Base-by-base conservation (phyloP, 2,797 vertebrate genomes). In the Manis crassicaudata region DNA sequence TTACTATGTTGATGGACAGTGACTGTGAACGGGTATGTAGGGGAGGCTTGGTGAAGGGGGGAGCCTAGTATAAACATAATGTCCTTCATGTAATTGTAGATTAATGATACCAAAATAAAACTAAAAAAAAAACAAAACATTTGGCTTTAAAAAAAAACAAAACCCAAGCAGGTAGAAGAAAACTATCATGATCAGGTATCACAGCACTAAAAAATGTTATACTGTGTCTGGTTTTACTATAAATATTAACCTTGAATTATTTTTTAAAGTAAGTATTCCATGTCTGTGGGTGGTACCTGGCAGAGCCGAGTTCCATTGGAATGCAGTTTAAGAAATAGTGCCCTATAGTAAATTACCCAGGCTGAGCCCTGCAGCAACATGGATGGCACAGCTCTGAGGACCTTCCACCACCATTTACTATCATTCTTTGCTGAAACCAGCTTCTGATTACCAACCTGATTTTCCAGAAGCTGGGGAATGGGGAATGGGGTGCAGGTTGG, bases 381-480 rank as follows among this genome's bases (percentile, higher is more conserved):
- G 54, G n/a, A 83, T 56, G 54, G 54, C 88, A 65, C 23, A 62
- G 50, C 50, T 81, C 27, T 76, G 40, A 37, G 67, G 37, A 80
- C 84, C 43, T 58, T 88, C 73, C 8, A 60, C 16, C 37, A 18
- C 60, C n/a, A 32, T 35, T 63, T 84, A 63, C 70, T 72, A 91
- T 86, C 93, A 56, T 63, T 95, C 46, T 91, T 46, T 88, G 75
- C 80, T 89, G 46, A 75, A 25, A 4, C 27, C 8, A 8, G 40
- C 65, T 93, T 76, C 46, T 85, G 54, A 76, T 92, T 50, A 83
- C 60, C 92, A 40, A 83, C 16, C 25, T 37, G 77, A 67, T 73
- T 87, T 86, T 96, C 67, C 67, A 92, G 62, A 97, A 88, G 32
- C 21, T 88, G 92, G 90, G 23, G 54, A 80, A 70, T 80, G 27